phyloP scores from a whole-genome alignment of 2,888 invertebrate genomes.

The Nebria brevicollis region DNA sequence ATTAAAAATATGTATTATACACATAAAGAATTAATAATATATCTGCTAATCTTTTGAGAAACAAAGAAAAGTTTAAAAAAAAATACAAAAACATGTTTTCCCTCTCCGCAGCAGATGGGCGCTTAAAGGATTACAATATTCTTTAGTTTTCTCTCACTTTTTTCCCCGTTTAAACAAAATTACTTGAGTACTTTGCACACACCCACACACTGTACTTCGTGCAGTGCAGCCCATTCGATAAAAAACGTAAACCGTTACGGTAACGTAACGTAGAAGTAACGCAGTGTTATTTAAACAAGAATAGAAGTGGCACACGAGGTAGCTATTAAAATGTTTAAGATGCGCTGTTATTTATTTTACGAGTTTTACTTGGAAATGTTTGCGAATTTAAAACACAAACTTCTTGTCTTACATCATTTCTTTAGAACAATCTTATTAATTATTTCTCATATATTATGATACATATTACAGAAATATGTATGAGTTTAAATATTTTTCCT shows the following conservation, averaged over 20 bases:
- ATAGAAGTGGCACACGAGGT: neutral
- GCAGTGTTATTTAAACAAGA: neutral
- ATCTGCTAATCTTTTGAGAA: too few species aligned
- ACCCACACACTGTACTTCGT: neutral
- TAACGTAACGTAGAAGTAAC: neutral
- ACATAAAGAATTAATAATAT: too few species aligned
- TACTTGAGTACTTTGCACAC: neutral
- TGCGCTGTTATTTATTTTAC: neutral
- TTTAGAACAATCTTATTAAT: neutral
- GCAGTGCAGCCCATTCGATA: neutral
- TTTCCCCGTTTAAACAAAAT: neutral
- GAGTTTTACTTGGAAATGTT: neutral
- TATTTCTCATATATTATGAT: neutral
- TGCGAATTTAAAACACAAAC: neutral
- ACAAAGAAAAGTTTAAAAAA: too few species aligned
- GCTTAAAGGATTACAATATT: too few species aligned
- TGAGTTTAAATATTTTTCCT: too few species aligned
- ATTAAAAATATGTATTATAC: too few species aligned
- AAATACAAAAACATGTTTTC: too few species aligned
- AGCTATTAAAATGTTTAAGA: neutral
- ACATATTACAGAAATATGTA: too few species aligned
- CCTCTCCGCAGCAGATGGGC: too few species aligned
- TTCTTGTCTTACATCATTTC: neutral
- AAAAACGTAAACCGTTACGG: neutral
- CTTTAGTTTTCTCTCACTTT: neutral